Evolutionary conservation across 2,113 vertebrate species (phyloP), one percentile per base, ranked within the genome.

Genomic region (Megaceryle maxima): DNA sequence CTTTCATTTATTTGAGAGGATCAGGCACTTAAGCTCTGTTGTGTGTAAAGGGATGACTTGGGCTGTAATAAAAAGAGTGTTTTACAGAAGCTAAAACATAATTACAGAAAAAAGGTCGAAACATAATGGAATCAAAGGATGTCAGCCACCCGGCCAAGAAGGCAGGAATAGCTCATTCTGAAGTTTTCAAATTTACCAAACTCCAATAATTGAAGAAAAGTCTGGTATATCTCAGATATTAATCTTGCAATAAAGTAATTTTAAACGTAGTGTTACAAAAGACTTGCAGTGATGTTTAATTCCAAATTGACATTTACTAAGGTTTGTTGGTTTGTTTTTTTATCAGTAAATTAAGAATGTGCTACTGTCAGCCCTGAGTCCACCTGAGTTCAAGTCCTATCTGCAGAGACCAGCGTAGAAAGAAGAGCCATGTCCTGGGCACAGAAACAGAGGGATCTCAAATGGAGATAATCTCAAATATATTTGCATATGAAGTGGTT

Each of bases 251-350:
- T 70, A 81, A 82, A 87, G 57, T 73, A 0, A 82, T 94, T 94
- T 92, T 29, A 66, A 92, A 87, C 46, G 66, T 57, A 78, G 77
- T 28, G 72, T 91, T 66, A 87, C 76, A 89, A 73, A 87, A 94
- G 88, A 44, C 72, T 87, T 62, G 44, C 59, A 90, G 77, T 22
- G 66, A 50, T 35, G 35, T 79, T 92, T 95, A 93, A 95, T 94
- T 96, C 83, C 57, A 48, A 73, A 82, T 33, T 96, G 92, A 91
- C 96, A 95, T 97, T 97, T 95, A 69, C 74, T 41, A 16, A 82
- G 57, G 18, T 29, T 60, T 60, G 20, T 62, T 62, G 12, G 28
- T 55, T 29, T 53, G 13, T 3, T 53, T 57, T 46, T 91, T 97
- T 88, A 92, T 96, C 95, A 96, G 88, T 60, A 57, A 48, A 95